These are phyloP conservation scores for Mus spicilegus DNA, from an alignment of 2,113 vertebrate genomes.

Conservation along the genomic window DNA sequence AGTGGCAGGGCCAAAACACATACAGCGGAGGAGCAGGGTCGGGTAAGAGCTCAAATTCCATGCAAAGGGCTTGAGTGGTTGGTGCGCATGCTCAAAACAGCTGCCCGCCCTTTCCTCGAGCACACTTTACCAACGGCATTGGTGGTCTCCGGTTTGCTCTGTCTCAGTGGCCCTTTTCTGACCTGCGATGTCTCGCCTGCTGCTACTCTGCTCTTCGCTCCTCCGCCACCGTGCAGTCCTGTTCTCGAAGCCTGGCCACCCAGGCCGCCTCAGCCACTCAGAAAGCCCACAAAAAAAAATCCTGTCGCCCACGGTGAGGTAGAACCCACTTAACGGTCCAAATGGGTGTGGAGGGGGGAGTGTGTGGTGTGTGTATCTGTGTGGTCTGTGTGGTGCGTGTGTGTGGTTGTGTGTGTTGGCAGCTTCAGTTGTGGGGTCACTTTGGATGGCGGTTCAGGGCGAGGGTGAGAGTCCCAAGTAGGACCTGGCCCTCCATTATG, in stretches of 20 bases:
- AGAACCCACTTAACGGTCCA: neutral
- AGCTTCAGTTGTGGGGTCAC: neutral
- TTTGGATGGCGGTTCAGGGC: neutral
- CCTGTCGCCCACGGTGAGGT: conserved; percentile 36
- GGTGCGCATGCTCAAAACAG: neutral
- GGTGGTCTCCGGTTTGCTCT: no score
- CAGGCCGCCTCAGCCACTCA: conserved; percentile 6
- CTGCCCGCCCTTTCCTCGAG: no score
- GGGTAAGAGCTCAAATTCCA: neutral
- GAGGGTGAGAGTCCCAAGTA: neutral
- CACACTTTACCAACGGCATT: rapidly evolving
- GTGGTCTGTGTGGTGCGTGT: neutral
- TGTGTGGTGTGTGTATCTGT: neutral
- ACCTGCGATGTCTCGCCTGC: neutral
- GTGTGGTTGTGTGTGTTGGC: neutral
- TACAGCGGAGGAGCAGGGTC: neutral
- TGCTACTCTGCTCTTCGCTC: no score
- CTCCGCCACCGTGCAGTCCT: neutral
- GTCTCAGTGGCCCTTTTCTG: rapidly evolving
- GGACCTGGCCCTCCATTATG: neutral
- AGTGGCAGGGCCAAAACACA: neutral
- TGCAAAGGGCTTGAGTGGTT: neutral
- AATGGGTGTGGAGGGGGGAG: neutral
- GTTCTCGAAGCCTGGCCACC: neutral
- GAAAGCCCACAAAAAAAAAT: neutral